phyloP scores from a whole-genome alignment of 2,888 invertebrate genomes.

The Ditylenchus weischeri region DNA sequence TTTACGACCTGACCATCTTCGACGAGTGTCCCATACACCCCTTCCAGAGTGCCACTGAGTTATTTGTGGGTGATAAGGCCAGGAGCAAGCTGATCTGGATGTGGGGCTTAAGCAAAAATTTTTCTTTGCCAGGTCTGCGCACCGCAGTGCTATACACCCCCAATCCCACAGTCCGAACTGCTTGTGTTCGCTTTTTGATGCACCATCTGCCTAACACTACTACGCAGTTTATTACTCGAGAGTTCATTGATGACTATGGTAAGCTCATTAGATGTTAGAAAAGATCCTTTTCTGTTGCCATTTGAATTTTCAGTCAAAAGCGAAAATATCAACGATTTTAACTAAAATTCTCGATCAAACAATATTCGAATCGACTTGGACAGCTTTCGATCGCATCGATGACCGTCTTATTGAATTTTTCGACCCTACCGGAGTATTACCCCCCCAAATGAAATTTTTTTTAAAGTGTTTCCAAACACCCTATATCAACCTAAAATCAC shows the following conservation, averaged over 20 bases:
- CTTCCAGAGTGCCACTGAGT: constrained; percentile 33
- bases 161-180: constrained; percentile 29
- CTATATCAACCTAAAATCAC: too few species aligned
- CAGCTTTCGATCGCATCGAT: too few species aligned
- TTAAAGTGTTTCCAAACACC: too few species aligned
- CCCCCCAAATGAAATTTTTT: too few species aligned
- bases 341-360: too few species aligned
- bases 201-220: constrained; percentile 39
- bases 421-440: too few species aligned
- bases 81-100: constrained; percentile 36
- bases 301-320: too few species aligned
- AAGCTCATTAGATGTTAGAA: too few species aligned
- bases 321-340: too few species aligned
- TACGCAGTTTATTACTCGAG: constrained; percentile 40
- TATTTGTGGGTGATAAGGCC: constrained; percentile 29
- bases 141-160: constrained; percentile 36
- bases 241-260: constrained; percentile 37
- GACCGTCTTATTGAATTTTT: too few species aligned
- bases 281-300: too few species aligned
- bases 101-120: constrained; percentile 41
- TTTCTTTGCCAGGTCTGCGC: constrained; percentile 40
- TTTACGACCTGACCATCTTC: constrained; percentile 39
- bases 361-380: too few species aligned
- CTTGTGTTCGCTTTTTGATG: constrained; percentile 30
- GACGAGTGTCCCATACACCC: constrained; percentile 30